phyloP scores from a whole-genome alignment of 2,797 vertebrate genomes.

The Danio tinwini region DNA sequence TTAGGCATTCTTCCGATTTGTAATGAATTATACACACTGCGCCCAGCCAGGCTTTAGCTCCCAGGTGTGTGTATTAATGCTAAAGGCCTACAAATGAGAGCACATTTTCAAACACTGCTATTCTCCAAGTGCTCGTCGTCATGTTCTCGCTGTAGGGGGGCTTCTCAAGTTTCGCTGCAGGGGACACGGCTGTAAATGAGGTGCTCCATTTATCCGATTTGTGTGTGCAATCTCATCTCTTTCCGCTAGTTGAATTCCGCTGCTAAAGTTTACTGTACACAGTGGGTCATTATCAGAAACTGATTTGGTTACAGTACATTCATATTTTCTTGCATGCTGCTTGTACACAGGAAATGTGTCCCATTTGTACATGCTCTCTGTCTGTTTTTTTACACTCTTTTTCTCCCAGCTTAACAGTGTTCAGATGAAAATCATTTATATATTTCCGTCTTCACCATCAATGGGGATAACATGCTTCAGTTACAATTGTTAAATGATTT shows the following conservation, averaged over 20 bases:
- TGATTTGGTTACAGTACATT: constrained; percentile 17
- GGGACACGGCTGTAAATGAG: constrained; percentile 44
- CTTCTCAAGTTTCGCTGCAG: constrained; percentile 45
- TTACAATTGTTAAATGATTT: constrained; percentile 13
- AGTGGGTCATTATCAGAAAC: constrained; percentile 31
- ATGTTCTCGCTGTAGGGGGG: constrained; percentile 33
- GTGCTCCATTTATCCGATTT: constrained; percentile 21
- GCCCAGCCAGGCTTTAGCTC: constrained; percentile 41
- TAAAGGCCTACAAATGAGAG: constrained; percentile 58
- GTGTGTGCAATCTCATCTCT: constrained; percentile 1
- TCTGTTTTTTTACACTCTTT: neutral
- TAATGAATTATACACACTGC: constrained; percentile 42
- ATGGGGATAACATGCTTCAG: neutral
- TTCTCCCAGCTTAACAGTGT: neutral
- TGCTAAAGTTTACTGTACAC: constrained; percentile 10
- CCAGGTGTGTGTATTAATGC: constrained; percentile 56
- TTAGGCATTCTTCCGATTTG: constrained; percentile 47
- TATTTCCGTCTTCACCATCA: neutral
- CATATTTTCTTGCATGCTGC: neutral
- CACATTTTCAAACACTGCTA: constrained; percentile 47
- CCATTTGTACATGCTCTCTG: neutral
- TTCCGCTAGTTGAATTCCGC: constrained; percentile 15
- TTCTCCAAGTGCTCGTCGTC: constrained; percentile 38
- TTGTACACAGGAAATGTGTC: neutral
- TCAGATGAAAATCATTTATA: neutral